A percentile compares a stretch with the other conserved stretches of the same genome.
Conservation (phyloP, 2,113 vertebrate genomes). For the Scopus umbretta region DNA sequence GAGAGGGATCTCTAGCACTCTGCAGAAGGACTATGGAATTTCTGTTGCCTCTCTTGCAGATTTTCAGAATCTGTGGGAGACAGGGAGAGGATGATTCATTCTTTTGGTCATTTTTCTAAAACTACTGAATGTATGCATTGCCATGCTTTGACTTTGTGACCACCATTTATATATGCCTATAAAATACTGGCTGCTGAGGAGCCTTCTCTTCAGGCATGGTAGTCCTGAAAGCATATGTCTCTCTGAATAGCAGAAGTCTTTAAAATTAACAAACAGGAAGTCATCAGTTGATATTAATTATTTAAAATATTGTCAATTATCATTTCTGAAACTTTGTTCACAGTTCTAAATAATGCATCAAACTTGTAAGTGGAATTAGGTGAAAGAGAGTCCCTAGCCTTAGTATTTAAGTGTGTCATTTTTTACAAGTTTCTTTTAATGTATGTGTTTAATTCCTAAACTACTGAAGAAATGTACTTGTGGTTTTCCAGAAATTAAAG, state of each 20-base stretch:
- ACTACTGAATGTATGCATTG: background rate
- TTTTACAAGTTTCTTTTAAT: background rate
- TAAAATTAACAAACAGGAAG: background rate
- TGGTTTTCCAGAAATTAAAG: background rate
- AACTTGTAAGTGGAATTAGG: background rate
- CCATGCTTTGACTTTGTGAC: background rate
- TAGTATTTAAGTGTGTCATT: background rate
- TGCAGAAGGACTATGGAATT: background rate
- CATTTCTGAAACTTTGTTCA: background rate
- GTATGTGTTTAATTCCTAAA: background rate
- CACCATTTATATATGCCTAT: background rate
- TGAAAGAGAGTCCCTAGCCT: background rate
- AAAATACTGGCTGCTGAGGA: background rate
- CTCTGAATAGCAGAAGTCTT: background rate
- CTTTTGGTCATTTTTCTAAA: background rate
- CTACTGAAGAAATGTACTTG: background rate
- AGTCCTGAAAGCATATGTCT: background rate
- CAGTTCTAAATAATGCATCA: background rate
- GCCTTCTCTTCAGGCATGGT: background rate
- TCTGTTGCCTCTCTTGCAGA: background rate
- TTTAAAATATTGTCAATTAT: background rate
- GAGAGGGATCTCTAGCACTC: background rate
- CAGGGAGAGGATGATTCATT: background rate
- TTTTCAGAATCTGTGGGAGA: background rate
- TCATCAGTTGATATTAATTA: background rate